A percentile compares a stretch with the other conserved stretches of the same genome.
Evolutionary conservation across 2,888 invertebrate genomes (phyloP).

Genomic region (Dione juno): DNA sequence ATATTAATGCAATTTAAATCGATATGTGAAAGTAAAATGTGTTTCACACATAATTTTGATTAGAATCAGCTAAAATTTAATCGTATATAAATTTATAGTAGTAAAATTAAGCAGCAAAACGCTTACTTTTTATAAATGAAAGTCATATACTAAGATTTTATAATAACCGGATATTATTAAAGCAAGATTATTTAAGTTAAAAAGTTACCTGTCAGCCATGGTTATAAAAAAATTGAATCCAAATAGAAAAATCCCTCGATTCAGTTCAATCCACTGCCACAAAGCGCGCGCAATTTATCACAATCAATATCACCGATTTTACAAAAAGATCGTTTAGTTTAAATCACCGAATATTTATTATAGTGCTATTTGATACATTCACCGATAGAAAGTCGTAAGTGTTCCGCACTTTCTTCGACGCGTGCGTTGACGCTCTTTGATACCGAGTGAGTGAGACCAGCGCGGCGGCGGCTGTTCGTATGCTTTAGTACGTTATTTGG

Average conservation of each 20-base stretch:
- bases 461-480: slow-evolving; percentile 44
- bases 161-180: not conserved
- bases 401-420: slow-evolving; percentile 70
- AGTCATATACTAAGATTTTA: not conserved
- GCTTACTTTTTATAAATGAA: not conserved
- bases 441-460: slow-evolving; percentile 66
- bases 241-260: not conserved
- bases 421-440: slow-evolving; percentile 70
- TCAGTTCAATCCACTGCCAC: slow-evolving; percentile 37
- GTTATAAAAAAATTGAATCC: slow-evolving; percentile 45
- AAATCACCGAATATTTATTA: slow-evolving; percentile 24
- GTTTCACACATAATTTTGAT: not conserved
- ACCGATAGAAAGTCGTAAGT: slow-evolving; percentile 71
- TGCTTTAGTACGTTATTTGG: slow-evolving; percentile 32
- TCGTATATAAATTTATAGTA: not conserved
- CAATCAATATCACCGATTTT: slow-evolving; percentile 23
- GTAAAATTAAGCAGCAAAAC: not conserved
- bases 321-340: slow-evolving; percentile 15
- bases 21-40: not conserved
- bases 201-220: slow-evolving; percentile 70
- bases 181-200: not conserved
- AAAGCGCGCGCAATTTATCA: not conserved
- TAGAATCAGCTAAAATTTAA: not conserved
- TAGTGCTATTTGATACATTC: slow-evolving; percentile 48
- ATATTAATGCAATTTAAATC: not conserved